phyloP scores from a whole-genome alignment of 1,140 invertebrate species.

The Papilio glaucus region DNA sequence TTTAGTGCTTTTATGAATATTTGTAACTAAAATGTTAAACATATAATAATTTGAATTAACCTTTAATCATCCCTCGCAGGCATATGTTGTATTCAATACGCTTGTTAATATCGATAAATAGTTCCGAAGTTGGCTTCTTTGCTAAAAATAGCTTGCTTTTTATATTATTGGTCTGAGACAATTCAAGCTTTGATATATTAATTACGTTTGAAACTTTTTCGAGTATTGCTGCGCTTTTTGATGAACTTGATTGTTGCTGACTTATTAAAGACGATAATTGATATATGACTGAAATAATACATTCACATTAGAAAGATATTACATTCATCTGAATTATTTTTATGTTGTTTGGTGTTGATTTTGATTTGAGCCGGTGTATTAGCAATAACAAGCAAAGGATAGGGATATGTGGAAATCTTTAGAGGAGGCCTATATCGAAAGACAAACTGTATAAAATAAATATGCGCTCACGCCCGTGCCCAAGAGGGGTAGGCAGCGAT shows the following conservation, averaged over 20 bases:
- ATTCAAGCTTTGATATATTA: neutral
- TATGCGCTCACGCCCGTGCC: too few species aligned
- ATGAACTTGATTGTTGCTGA: neutral
- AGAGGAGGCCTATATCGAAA: too few species aligned
- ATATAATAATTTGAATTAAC: neutral
- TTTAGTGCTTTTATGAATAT: neutral
- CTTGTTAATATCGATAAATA: conserved; percentile 1
- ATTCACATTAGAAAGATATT: too few species aligned
- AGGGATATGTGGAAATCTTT: too few species aligned
- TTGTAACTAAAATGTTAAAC: too few species aligned
- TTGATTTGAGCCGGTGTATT: too few species aligned
- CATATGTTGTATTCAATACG: conserved; percentile 2
- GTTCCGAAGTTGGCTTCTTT: neutral
- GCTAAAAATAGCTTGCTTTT: neutral
- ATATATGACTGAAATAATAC: neutral
- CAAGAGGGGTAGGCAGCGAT: too few species aligned
- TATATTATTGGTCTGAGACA: neutral
- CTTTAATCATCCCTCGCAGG: conserved; percentile 1
- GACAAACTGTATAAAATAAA: too few species aligned
- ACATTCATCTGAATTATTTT: too few species aligned
- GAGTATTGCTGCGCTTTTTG: neutral
- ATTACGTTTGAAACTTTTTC: neutral
- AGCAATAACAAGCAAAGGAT: too few species aligned
- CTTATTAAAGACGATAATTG: conserved; percentile 4
- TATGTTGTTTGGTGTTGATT: too few species aligned